Conservation (phyloP, 1,140 invertebrate species). For the Neelides sp. region DNA sequence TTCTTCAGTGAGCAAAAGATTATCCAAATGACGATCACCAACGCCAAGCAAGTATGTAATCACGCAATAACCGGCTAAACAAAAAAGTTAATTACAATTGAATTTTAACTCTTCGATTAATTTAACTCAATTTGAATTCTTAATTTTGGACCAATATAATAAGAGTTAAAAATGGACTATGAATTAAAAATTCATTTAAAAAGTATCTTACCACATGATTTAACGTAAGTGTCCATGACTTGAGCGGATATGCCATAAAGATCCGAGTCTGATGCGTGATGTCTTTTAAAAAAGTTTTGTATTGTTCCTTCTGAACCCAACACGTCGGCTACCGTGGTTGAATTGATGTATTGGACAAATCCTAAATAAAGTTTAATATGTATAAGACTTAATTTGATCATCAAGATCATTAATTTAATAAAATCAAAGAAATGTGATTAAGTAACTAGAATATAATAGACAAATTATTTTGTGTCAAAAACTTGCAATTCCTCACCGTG, state of each 20-base stretch:
- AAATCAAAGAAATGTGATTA: background rate
- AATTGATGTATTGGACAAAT: conserved; percentile 96
- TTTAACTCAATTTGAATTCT: background rate
- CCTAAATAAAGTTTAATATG: conserved; percentile 36
- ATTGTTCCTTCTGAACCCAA: conserved; percentile 73
- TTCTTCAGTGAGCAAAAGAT: conserved; percentile 74
- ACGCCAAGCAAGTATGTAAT: conserved; percentile 96
- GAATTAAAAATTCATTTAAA: conserved; percentile 1
- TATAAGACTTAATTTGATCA: conserved; percentile 6
- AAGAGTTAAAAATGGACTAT: background rate
- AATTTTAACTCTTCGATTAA: too few relatives aligned
- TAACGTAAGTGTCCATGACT: conserved; percentile 95
- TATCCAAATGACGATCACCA: conserved; percentile 95
- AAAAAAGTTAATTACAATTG: background rate
- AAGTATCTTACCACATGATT: conserved; percentile 66
- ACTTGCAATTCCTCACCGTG: conserved; percentile 51
- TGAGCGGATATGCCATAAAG: conserved; percentile 83
- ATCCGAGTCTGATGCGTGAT: conserved; percentile 72
- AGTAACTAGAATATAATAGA: background rate
- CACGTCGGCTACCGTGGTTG: conserved; percentile 80
- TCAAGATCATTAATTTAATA: too few relatives aligned
- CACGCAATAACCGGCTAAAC: conserved; percentile 87
- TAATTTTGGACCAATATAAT: background rate
- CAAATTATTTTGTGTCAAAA: background rate
- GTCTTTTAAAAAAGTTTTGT: conserved; percentile 77